Percentiles rank a stretch among this genome's conserved stretches.
Conservation (phyloP, 2,113 vertebrate genomes). For the Thinocorus orbignyianus region DNA sequence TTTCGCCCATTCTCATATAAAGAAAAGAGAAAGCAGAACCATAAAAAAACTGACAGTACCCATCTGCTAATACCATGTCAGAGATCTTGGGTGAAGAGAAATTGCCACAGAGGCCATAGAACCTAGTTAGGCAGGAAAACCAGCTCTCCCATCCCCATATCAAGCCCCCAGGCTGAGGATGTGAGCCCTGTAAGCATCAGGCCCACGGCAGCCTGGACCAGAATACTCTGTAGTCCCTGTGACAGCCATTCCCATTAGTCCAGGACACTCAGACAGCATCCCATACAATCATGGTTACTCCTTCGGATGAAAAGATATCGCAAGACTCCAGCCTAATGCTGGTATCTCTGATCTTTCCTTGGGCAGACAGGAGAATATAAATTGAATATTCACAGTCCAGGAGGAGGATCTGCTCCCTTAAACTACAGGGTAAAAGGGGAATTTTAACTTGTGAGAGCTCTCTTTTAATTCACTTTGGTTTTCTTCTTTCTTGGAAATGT, state of each 20-base stretch:
- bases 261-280: neutral
- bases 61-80: neutral
- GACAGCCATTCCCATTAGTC: neutral
- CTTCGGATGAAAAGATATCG: accelerated
- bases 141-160: neutral
- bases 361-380: neutral
- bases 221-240: neutral
- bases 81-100: neutral
- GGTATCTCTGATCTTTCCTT: neutral
- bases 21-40: neutral
- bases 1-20: neutral
- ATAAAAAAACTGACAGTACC: neutral
- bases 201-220: neutral
- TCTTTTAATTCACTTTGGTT: neutral
- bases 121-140: neutral
- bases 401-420: neutral
- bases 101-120: neutral
- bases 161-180: accelerated
- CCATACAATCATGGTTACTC: neutral
- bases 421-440: neutral
- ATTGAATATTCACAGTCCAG: neutral
- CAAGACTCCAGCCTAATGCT: neutral
- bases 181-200: accelerated
- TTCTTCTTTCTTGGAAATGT: neutral
- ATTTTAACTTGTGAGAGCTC: neutral